Evolutionary conservation across 2,888 invertebrate genomes (phyloP), one percentile per base, ranked within the genome.

Genomic region (Pachymerium ferrugineum): DNA sequence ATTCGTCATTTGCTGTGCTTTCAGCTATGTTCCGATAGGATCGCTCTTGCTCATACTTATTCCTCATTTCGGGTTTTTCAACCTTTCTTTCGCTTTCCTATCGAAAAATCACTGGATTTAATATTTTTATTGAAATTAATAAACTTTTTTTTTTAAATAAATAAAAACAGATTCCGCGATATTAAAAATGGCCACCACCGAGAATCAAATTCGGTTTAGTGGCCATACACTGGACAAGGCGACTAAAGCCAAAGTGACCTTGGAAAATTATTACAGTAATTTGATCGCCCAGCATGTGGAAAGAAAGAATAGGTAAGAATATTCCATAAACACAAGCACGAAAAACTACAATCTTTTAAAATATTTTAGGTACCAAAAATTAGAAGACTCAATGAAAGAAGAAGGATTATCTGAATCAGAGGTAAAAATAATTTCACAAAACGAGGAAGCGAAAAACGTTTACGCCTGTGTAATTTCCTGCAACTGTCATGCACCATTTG

Each of bases 201-300:
- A 81, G 77, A 82, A 82, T 76, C 81, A 81, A 76, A 91, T 94
- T 85, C 92, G 93, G 85, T 94, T 97, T 86, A 94, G 94, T 87
- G 94, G 94, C 82, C 94, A 97, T 85, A 97, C 97, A 81, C 88
- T 94, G 85, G 97, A 98, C 87, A 98, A 97, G 86, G 97, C 97
- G 80, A 97, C 97, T 83, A 96, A 97, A 85, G 97, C 98, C 80
- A 97, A 99, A 87, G 84, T 99, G 83, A 96, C 97, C 76, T 86
- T 99, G 82, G 99, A 99, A 86, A 98, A 97, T 85, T 99, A 97
- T 86, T 99, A 99, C 85, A 94, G 94, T 84, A 99, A 99, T 86
- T 89, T 98, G 82, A 92, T 98, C 83, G 90, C 94, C 79, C 98
- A 98, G 85, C 95, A 97, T 85, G 91, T 95, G 81, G 98, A 99